phyloP scores from a whole-genome alignment of 1,140 invertebrate species.

The Bombus sylvicola region DNA sequence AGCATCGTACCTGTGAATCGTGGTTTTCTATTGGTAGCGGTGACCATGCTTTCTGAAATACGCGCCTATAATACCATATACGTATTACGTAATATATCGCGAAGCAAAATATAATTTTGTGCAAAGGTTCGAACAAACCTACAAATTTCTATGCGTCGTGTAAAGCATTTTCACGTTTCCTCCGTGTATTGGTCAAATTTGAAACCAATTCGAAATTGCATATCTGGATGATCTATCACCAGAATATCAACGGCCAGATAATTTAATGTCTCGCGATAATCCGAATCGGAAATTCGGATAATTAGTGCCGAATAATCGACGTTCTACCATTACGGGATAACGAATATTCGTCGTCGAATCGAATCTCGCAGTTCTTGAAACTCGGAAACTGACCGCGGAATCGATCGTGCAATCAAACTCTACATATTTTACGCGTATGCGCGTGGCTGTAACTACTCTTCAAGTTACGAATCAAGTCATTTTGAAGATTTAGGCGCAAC shows the following conservation, averaged over 20 bases:
- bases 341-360: neutral
- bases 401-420: neutral
- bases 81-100: too few species aligned
- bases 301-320: neutral
- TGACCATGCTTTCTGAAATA: too few species aligned
- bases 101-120: too few species aligned
- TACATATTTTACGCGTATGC: too few species aligned
- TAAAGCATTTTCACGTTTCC: too few species aligned
- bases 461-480: too few species aligned
- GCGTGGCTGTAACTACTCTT: too few species aligned
- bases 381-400: neutral
- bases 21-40: too few species aligned
- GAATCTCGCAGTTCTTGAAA: neutral
- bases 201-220: neutral
- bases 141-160: too few species aligned
- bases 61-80: too few species aligned
- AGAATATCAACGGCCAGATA: neutral
- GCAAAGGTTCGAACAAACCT: too few species aligned
- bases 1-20: neutral
- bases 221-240: rapidly evolving
- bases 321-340: neutral
- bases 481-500: too few species aligned
- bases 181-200: neutral
- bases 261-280: neutral
- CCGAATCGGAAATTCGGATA: neutral